These are phyloP conservation scores for Morone chrysops DNA, from an alignment of 2,113 vertebrate species.

Conservation along the genomic window DNA sequence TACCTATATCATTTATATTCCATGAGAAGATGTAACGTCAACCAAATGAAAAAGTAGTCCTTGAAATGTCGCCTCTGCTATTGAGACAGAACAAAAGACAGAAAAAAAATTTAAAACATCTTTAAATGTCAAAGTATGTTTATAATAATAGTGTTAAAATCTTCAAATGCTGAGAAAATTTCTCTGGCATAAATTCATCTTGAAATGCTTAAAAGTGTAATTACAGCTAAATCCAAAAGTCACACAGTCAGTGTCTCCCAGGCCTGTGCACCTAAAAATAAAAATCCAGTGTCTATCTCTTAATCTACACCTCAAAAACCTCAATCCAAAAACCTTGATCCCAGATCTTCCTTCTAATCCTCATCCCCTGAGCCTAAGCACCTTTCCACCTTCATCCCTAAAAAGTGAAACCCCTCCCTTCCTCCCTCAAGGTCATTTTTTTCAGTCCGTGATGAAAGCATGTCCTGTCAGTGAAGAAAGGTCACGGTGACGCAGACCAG, in stretches of 20 bases:
- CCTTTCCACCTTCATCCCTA: constrained; percentile 16
- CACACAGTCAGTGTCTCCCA: neutral
- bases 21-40: no score
- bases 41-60: no score
- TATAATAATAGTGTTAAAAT: neutral
- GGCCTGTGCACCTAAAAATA: neutral
- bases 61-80: no score
- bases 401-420: constrained; percentile 7
- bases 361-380: neutral
- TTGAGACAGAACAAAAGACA: neutral
- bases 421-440: constrained; percentile 19
- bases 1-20: neutral
- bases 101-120: no score
- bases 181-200: constrained; percentile 13
- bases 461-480: constrained; percentile 44
- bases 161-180: neutral
- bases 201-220: neutral
- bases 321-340: neutral
- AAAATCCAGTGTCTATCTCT: neutral
- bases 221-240: neutral
- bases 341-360: neutral
- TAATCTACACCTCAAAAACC: constrained; percentile 8
- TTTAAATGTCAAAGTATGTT: neutral
- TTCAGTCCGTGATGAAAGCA: constrained; percentile 43
- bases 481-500: constrained; percentile 4